A percentile compares a stretch with the other conserved stretches of the same genome.
Evolutionary conservation across 2,797 vertebrate species (phyloP).

Genomic region (Syngnathus rostellatus): DNA sequence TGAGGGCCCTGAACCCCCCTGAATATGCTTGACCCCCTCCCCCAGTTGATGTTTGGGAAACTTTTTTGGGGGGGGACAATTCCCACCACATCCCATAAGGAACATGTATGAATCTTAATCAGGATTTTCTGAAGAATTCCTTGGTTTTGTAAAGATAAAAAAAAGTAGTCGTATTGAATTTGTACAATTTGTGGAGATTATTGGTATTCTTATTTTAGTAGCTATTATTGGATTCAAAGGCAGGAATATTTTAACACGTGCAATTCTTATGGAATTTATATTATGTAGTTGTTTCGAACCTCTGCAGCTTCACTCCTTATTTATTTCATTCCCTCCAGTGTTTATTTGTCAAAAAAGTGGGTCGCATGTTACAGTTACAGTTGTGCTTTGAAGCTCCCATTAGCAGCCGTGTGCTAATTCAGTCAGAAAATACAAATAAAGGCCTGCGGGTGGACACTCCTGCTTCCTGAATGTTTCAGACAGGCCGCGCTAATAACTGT

Average conservation of each 20-base stretch:
- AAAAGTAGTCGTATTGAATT: too few species aligned
- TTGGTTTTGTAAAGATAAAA: too few species aligned
- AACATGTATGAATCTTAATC: too few species aligned
- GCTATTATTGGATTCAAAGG: too few species aligned
- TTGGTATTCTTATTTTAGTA: background rate
- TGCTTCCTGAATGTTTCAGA: background rate
- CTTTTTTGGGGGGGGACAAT: too few species aligned
- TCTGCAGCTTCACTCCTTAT: background rate
- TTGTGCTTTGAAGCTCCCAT: constrained; percentile 1
- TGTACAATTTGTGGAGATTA: too few species aligned
- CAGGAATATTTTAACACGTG: background rate
- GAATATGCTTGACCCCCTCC: too few species aligned
- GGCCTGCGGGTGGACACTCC: constrained; percentile 12
- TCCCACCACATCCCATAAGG: too few species aligned
- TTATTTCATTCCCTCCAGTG: background rate
- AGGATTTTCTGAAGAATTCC: too few species aligned
- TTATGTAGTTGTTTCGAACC: background rate
- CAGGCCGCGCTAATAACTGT: background rate
- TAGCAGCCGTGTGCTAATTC: constrained; percentile 1
- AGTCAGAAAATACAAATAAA: constrained; percentile 27
- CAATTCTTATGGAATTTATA: background rate
- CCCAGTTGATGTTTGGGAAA: too few species aligned
- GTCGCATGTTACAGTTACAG: background rate
- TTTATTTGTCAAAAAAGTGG: background rate
- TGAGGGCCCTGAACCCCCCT: too few species aligned